Base-by-base conservation (phyloP, 1,140 invertebrate species). In the Gonatopus flavifemur region DNA sequence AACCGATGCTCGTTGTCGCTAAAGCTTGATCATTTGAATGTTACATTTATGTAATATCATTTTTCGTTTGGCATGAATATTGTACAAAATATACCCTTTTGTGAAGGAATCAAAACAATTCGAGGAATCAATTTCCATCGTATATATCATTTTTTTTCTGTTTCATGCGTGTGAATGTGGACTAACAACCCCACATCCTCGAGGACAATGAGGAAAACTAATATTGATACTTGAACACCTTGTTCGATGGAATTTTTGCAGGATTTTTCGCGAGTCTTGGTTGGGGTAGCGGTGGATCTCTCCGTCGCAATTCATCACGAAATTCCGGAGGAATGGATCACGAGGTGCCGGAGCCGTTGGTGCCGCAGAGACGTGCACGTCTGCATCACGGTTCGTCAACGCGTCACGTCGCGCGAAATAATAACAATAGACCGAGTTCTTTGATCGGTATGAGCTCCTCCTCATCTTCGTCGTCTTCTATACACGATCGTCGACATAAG, bases 1-100 rank as follows among this genome's bases (percentile, higher is more conserved):
- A n/a, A n/a, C n/a, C n/a, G n/a, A 69, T 76, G 69, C 76, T 78
- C 69, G 72, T 74, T 76, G 69, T 77, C 70, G 73, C 69, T 77
- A 30, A 61, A 73, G 75, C 74, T 76, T 78, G 67, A 70, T 42
- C 59, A 70, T 56, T 60, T 78, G 70, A 76, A 76, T 77, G 75
- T 76, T 64, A n/a, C n/a, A n/a, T n/a, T n/a, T n/a, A n/a, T n/a
- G n/a, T n/a, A n/a, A n/a, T n/a, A n/a, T 73, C 52, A 55, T 46
- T 31, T 51, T 61, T 55, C 55, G 54, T 58, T 59, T 61, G 56
- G 58, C 58, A 61, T 61, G 58, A 57, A n/a, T n/a, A n/a, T n/a
- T n/a, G n/a, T n/a, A n/a, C n/a, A n/a, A n/a, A n/a, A n/a, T n/a
- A n/a, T n/a, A n/a, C n/a, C n/a, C n/a, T n/a, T n/a, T n/a, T n/a